Evolutionary conservation across 2,113 vertebrate species (phyloP).

Genomic region (Halcyon malimbica): DNA sequence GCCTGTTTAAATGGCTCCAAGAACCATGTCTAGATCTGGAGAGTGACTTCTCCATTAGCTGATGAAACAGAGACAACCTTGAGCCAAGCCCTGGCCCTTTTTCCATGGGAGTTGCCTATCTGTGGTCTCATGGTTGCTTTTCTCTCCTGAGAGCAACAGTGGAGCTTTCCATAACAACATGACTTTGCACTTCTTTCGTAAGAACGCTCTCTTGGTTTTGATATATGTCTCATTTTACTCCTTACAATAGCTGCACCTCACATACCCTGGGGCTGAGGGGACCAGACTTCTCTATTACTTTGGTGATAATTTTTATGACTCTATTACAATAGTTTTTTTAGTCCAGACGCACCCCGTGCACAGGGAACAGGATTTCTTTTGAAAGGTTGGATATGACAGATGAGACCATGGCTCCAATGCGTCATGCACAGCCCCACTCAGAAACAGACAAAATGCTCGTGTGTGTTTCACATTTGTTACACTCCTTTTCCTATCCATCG

Average conservation of each 20-base stretch:
- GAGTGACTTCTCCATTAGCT: not conserved
- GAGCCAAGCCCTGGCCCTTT: not conserved
- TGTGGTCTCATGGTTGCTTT: not conserved
- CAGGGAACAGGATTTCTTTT: not conserved
- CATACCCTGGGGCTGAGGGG: not conserved
- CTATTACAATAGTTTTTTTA: not conserved
- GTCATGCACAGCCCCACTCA: rapidly evolving
- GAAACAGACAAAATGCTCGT: not conserved
- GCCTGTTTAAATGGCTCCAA: not conserved
- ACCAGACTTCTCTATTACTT: not conserved
- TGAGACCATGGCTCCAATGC: not conserved
- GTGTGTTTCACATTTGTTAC: not conserved
- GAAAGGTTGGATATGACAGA: not conserved
- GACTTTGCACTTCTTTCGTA: not conserved
- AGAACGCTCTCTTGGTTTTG: not conserved
- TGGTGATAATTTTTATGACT: not conserved
- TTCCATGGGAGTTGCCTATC: not conserved
- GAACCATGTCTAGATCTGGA: not conserved
- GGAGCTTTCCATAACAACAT: not conserved
- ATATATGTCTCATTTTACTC: not conserved
- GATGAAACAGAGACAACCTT: not conserved
- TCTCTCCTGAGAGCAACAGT: not conserved
- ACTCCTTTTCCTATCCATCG: not conserved
- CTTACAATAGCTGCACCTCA: constrained; percentile 2
- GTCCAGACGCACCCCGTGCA: not conserved